A percentile compares a stretch with the other conserved stretches of the same genome.
These are phyloP conservation scores for Eospalax fontanierii DNA, from an alignment of 2,797 vertebrate species.

Conservation along the genomic window DNA sequence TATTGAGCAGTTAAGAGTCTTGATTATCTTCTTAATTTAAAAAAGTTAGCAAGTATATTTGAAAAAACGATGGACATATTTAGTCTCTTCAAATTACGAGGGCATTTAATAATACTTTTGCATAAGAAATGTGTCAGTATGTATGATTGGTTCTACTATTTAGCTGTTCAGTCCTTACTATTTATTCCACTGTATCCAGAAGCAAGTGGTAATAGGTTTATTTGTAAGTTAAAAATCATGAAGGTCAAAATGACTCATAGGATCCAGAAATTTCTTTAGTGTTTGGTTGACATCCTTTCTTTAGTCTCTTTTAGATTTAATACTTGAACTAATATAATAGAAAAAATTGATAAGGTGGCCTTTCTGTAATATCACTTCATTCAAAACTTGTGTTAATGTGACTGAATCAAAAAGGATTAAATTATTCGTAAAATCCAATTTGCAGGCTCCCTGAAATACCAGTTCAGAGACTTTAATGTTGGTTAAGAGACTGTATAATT, in stretches of 20 bases:
- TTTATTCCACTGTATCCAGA: neutral
- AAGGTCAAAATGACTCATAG: neutral
- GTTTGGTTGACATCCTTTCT: neutral
- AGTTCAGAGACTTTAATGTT: conserved; percentile 15
- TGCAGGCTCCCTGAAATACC: conserved; percentile 25
- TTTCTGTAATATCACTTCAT: conserved; percentile 48
- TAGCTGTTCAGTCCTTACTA: neutral
- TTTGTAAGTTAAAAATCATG: neutral
- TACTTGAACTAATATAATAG: neutral
- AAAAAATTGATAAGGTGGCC: neutral
- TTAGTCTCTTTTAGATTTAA: neutral
- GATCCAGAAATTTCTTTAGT: neutral
- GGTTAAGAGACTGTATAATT: conserved; percentile 42
- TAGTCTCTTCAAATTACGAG: neutral
- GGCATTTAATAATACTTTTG: neutral
- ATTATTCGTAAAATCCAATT: conserved; percentile 76
- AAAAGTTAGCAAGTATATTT: neutral
- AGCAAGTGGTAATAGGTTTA: neutral
- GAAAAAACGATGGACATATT: neutral
- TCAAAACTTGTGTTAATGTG: conserved; percentile 33
- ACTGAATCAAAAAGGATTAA: conserved; percentile 67
- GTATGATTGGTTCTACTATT: neutral
- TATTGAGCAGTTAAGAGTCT: neutral
- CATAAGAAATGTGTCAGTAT: neutral
- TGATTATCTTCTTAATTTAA: neutral